Percentiles rank a stretch among this genome's conserved stretches.
phyloP scores from a whole-genome alignment of 2,888 invertebrate genomes.

The Drosophila formosana region DNA sequence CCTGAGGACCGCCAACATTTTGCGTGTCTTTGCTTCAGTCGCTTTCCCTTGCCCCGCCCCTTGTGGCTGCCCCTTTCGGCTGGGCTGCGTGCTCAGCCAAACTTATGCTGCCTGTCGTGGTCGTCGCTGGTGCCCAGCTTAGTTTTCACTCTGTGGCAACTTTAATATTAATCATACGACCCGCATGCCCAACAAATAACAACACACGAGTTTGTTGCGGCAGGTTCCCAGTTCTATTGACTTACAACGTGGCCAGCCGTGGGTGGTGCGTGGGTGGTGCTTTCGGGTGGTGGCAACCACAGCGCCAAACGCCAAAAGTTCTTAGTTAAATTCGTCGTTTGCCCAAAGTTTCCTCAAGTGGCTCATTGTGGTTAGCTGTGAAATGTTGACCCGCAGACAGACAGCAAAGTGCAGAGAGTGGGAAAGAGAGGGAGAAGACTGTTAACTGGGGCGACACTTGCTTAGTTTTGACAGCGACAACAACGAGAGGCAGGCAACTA shows the following conservation, averaged over 20 bases:
- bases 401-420: not conserved
- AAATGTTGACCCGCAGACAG: constrained; percentile 71
- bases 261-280: not conserved
- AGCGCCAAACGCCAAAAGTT: constrained; percentile 77
- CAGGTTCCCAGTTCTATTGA: constrained; percentile 46
- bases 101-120: constrained; percentile 68
- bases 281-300: constrained; percentile 32
- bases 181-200: constrained; percentile 63
- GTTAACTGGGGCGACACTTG: constrained; percentile 65
- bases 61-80: not conserved
- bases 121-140: constrained; percentile 52
- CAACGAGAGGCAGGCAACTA: constrained; percentile 18
- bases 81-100: constrained; percentile 40
- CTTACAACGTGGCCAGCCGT: constrained; percentile 22
- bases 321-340: constrained; percentile 74
- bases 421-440: constrained; percentile 14
- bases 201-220: constrained; percentile 36
- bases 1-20: constrained; percentile 47
- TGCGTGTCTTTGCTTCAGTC: constrained; percentile 55
- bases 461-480: constrained; percentile 65
- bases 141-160: constrained; percentile 71
- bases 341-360: constrained; percentile 72
- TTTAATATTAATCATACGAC: constrained; percentile 78
- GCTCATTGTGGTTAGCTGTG: constrained; percentile 73
- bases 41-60: not conserved